Conservation (phyloP, 37 sponge, comb jelly and placozoan genomes). For the Petrosia ficiformis region DNA sequence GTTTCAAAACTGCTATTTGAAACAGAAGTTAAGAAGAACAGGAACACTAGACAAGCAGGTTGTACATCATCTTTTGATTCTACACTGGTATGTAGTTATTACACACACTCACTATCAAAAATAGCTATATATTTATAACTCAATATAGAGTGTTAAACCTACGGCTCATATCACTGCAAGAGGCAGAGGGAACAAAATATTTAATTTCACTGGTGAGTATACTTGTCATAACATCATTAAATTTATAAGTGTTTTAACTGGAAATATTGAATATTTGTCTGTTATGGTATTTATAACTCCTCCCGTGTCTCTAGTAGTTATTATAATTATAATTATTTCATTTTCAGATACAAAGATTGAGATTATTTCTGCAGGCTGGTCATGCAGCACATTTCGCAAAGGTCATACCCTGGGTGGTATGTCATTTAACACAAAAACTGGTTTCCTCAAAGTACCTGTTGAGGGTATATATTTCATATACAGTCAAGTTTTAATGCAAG, state of each 20-base stretch:
- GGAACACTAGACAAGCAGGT: not conserved
- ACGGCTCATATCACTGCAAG: not conserved
- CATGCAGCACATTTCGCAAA: not conserved
- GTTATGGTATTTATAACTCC: too few species aligned
- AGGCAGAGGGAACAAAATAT: not conserved
- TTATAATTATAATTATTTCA: too few species aligned
- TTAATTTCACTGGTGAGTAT: not conserved
- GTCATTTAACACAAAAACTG: slow-evolving; percentile 25
- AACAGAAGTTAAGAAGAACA: not conserved
- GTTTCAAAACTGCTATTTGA: not conserved
- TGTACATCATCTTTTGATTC: not conserved
- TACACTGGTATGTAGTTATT: not conserved
- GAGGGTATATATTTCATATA: slow-evolving; percentile 60
- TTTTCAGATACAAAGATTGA: not conserved
- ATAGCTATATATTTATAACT: too few species aligned
- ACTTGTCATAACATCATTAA: too few species aligned
- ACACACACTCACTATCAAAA: not conserved
- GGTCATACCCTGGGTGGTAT: slow-evolving; percentile 55
- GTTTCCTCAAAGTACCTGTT: slow-evolving; percentile 43
- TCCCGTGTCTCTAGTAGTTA: too few species aligned
- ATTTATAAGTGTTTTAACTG: too few species aligned
- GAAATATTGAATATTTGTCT: too few species aligned
- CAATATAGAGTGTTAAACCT: not conserved
- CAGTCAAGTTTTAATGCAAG: slow-evolving; percentile 49
- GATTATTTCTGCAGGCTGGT: slow-evolving; percentile 1